phyloP scores from a whole-genome alignment of 2,113 vertebrate species.

The Nerophis ophidion region DNA sequence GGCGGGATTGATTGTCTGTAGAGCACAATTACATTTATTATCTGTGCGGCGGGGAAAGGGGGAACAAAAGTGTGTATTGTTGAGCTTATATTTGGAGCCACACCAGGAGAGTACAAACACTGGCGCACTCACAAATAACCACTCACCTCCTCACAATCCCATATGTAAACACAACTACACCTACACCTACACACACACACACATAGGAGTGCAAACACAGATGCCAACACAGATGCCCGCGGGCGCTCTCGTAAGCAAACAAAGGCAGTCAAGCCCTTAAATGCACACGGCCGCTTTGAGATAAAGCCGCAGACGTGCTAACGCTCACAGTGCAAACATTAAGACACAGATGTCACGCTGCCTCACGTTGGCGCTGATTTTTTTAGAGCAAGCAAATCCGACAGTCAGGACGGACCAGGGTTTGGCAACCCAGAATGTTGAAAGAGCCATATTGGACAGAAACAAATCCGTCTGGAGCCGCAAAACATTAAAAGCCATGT shows the following conservation, averaged over 20 bases:
- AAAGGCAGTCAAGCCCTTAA: constrained; percentile 54
- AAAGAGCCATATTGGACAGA: too few species aligned
- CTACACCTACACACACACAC: constrained; percentile 1
- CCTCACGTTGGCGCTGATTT: constrained; percentile 52
- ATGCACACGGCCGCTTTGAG: constrained; percentile 48
- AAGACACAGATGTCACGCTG: constrained; percentile 9
- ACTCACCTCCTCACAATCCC: constrained; percentile 26
- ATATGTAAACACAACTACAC: constrained; percentile 37
- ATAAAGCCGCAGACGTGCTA: constrained; percentile 42
- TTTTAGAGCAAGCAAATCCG: constrained; percentile 26
- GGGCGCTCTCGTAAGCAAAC: constrained; percentile 53
- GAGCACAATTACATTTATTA: constrained; percentile 40
- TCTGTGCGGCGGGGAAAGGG: constrained; percentile 19
- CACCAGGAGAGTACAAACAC: constrained; percentile 33
- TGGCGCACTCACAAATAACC: constrained; percentile 33
- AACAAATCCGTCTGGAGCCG: too few species aligned
- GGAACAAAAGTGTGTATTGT: constrained; percentile 6
- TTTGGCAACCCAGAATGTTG: too few species aligned
- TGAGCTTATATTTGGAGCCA: constrained; percentile 4
- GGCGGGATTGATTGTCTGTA: constrained; percentile 43
- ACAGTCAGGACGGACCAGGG: background rate
- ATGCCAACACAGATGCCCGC: constrained; percentile 58
- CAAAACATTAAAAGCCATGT: too few species aligned
- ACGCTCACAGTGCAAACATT: constrained; percentile 35
- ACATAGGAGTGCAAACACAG: constrained; percentile 55